Conservation (phyloP, 2,888 invertebrate species). For the Deilephila elpenor region DNA sequence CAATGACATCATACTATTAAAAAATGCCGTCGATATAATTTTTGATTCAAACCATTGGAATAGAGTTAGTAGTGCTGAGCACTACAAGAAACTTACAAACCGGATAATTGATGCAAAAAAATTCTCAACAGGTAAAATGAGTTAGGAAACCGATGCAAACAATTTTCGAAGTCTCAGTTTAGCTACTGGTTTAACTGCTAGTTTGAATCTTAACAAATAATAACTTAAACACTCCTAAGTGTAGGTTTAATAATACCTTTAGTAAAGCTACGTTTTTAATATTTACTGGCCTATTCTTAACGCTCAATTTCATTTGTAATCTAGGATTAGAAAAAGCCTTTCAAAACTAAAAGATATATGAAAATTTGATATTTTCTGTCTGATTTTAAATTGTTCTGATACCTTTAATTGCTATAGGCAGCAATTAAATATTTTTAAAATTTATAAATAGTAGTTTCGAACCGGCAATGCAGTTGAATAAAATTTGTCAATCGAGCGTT, state of each 20-base stretch:
- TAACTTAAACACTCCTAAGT: neutral
- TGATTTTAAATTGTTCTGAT: too few species aligned
- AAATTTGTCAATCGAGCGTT: neutral
- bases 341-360: too few species aligned
- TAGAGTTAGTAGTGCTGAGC: conserved; percentile 11
- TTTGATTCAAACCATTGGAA: neutral
- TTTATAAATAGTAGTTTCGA: neutral
- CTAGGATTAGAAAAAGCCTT: too few species aligned
- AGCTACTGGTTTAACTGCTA: neutral
- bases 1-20: neutral
- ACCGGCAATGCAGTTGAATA: neutral
- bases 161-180: conserved; percentile 42
- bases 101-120: conserved; percentile 56
- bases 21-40: conserved; percentile 4
- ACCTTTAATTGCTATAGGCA: too few species aligned
- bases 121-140: conserved; percentile 49
- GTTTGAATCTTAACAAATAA: neutral
- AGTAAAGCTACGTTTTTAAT: neutral
- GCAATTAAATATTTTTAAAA: neutral
- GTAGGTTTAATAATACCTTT: neutral
- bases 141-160: conserved; percentile 54
- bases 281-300: neutral
- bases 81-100: conserved; percentile 46
- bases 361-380: too few species aligned
- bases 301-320: too few species aligned